Evolutionary conservation across 2,113 vertebrate species (phyloP).

Genomic region (Clupea harengus): DNA sequence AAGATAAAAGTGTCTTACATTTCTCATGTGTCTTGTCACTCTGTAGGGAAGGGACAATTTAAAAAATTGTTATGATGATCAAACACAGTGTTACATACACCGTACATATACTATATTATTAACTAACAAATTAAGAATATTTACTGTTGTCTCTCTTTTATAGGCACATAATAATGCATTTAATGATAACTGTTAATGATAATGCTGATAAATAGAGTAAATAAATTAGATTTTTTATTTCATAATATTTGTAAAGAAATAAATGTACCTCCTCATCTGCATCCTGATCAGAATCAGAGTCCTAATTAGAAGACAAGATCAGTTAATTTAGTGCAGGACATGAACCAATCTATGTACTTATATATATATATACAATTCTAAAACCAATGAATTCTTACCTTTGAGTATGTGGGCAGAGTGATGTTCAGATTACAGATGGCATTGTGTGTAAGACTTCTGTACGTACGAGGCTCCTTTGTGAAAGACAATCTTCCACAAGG

Average conservation of each 20-base stretch:
- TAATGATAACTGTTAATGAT: neutral
- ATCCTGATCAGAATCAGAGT: slow-evolving; percentile 96
- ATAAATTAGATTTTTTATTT: neutral
- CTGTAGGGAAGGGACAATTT: slow-evolving; percentile 74
- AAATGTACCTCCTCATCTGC: slow-evolving; percentile 90
- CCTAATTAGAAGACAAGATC: slow-evolving; percentile 72
- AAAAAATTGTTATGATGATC: slow-evolving; percentile 12
- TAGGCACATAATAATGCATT: no score
- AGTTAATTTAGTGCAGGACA: neutral
- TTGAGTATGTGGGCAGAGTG: slow-evolving; percentile 78
- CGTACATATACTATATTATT: neutral
- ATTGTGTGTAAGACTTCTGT: slow-evolving; percentile 89
- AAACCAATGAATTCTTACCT: slow-evolving; percentile 53
- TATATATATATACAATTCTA: neutral
- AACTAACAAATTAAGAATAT: neutral
- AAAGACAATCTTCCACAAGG: slow-evolving; percentile 95
- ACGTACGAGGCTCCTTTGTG: slow-evolving; percentile 94
- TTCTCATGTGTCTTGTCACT: slow-evolving; percentile 91
- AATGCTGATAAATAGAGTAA: neutral
- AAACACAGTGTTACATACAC: neutral
- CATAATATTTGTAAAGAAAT: neutral
- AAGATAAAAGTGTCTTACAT: slow-evolving; percentile 82
- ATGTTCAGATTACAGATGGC: slow-evolving; percentile 99
- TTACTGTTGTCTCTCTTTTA: no score
- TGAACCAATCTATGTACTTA: neutral